Conservation (phyloP, 1,140 invertebrate species). For the Drosophila bifasciata region DNA sequence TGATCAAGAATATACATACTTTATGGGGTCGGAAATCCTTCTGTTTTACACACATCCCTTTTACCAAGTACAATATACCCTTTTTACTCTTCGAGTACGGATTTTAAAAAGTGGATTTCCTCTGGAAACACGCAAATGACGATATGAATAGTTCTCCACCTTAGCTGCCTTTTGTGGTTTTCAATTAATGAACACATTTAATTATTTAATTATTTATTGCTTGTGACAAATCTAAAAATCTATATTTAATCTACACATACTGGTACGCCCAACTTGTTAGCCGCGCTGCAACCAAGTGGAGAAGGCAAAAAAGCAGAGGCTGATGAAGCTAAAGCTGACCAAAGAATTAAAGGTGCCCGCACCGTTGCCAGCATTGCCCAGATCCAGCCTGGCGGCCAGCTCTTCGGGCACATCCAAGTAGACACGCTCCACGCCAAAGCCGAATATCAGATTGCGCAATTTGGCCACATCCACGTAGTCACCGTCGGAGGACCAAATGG, state of each 20-base stretch:
- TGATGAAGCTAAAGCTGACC: slow-evolving; percentile 65
- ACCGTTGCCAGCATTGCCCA: slow-evolving; percentile 67
- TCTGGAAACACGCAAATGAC: too few relatives aligned
- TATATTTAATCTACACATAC: neutral
- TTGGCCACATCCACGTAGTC: slow-evolving; percentile 87
- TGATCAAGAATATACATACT: too few relatives aligned
- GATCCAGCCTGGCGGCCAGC: slow-evolving; percentile 85
- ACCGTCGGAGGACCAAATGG: slow-evolving; percentile 88
- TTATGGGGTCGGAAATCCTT: too few relatives aligned
- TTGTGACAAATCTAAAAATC: neutral
- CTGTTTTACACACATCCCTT: too few relatives aligned
- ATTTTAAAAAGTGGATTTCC: too few relatives aligned
- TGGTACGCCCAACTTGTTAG: slow-evolving; percentile 6
- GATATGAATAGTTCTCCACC: too few relatives aligned
- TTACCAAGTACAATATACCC: too few relatives aligned
- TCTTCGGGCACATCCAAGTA: slow-evolving; percentile 89
- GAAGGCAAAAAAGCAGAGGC: slow-evolving; percentile 66
- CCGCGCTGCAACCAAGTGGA: slow-evolving; percentile 50
- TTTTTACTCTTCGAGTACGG: too few relatives aligned
- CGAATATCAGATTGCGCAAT: slow-evolving; percentile 86
- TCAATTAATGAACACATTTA: neutral
- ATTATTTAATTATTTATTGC: neutral
- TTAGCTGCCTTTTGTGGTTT: neutral
- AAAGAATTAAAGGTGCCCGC: slow-evolving; percentile 57
- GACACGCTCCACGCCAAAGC: slow-evolving; percentile 87